A percentile compares a stretch with the other conserved stretches of the same genome.
phyloP scores from a whole-genome alignment of 2,113 vertebrate species.

The Pogona vitticeps region DNA sequence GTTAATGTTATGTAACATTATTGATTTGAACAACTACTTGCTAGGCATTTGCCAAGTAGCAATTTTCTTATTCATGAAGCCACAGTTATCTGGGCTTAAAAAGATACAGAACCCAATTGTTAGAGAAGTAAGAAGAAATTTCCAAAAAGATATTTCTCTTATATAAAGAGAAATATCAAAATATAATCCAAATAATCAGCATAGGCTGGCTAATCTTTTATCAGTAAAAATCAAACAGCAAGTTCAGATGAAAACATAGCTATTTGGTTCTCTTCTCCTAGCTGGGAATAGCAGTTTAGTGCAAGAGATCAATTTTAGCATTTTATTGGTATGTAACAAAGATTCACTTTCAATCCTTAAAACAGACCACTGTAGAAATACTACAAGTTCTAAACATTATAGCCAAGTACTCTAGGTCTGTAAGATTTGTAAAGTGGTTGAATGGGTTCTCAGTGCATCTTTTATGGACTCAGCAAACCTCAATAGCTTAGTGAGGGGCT shows the following conservation, averaged over 20 bases:
- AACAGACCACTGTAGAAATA: constrained; percentile 62
- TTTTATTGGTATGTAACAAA: constrained; percentile 61
- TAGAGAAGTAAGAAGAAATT: not conserved
- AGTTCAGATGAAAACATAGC: constrained; percentile 15
- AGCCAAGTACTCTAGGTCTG: not conserved
- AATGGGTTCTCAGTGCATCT: not conserved
- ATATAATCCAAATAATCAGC: constrained; percentile 56
- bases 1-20: constrained; percentile 55
- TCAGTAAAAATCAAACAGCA: constrained; percentile 64
- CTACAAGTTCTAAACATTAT: constrained; percentile 32
- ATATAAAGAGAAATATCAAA: not conserved
- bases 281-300: constrained; percentile 50
- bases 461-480: not conserved
- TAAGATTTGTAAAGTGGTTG: constrained; percentile 7
- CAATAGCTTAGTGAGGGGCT: not conserved
- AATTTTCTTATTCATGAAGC: not conserved
- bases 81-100: constrained; percentile 7
- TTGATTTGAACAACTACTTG: constrained; percentile 56
- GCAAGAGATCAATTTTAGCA: constrained; percentile 65
- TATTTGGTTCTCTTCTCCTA: constrained; percentile 50
- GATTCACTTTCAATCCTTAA: constrained; percentile 58
- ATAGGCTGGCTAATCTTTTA: constrained; percentile 58
- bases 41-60: constrained; percentile 32
- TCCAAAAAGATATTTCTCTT: not conserved
- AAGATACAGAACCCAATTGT: not conserved